Evolutionary conservation across 2,113 vertebrate species (phyloP).

Genomic region (Antechinus flavipes): DNA sequence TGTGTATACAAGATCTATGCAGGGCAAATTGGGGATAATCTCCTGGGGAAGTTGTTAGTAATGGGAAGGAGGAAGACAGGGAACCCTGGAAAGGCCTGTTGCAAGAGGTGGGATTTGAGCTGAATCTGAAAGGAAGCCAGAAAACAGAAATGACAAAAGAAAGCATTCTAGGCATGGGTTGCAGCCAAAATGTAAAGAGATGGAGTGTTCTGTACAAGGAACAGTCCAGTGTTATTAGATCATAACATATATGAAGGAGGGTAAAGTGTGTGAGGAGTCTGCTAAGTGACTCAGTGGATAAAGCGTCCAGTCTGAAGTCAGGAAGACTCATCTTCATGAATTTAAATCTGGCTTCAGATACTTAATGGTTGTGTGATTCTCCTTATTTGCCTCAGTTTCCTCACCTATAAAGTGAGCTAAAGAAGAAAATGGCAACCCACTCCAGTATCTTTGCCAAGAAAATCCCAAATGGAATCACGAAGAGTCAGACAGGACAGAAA

Average conservation of each 20-base stretch:
- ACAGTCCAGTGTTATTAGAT: background rate
- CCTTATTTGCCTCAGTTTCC: background rate
- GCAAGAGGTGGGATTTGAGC: background rate
- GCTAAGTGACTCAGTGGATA: too few relatives aligned
- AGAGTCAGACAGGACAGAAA: background rate
- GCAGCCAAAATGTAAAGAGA: background rate
- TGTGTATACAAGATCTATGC: background rate
- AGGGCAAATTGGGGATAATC: background rate
- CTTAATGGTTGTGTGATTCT: background rate
- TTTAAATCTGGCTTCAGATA: background rate
- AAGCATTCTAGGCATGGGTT: background rate
- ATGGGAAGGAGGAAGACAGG: background rate
- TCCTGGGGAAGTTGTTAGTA: background rate
- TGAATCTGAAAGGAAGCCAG: background rate
- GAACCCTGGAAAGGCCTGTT: background rate
- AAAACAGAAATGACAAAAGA: background rate
- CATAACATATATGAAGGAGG: background rate
- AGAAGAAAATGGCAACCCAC: background rate
- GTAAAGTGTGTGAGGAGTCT: too few relatives aligned
- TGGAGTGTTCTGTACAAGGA: background rate
- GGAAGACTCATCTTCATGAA: too few relatives aligned
- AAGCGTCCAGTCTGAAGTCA: too few relatives aligned
- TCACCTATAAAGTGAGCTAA: background rate
- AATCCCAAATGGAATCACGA: background rate
- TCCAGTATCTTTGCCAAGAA: background rate